Conservation (phyloP, 1,140 invertebrate species). For the Amyelois transitella region DNA sequence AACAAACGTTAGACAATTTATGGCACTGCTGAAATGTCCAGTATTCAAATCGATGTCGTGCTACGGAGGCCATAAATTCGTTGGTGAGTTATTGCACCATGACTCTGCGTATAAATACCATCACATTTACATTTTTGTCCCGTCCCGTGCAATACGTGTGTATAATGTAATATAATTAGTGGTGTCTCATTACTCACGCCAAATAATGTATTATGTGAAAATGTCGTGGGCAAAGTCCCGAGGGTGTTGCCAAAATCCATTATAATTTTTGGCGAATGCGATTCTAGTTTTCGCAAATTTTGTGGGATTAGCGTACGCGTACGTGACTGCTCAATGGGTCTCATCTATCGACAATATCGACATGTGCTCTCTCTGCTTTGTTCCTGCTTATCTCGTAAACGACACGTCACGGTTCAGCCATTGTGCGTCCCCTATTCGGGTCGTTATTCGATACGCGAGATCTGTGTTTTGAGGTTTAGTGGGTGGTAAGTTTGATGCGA, state of each 20-base stretch:
- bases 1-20: constrained; percentile 4
- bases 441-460: constrained; percentile 27
- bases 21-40: not conserved
- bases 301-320: constrained; percentile 26
- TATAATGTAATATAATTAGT: constrained; percentile 19
- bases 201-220: not conserved
- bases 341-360: constrained; percentile 19
- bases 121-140: constrained; percentile 40
- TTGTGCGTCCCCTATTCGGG: constrained; percentile 41
- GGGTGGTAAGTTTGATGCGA: constrained; percentile 4
- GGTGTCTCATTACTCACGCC: not conserved
- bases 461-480: constrained; percentile 27
- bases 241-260: not conserved
- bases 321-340: constrained; percentile 43
- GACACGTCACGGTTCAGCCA: constrained; percentile 26
- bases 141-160: constrained; percentile 24
- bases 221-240: too few species aligned
- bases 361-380: constrained; percentile 25
- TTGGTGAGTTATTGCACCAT: constrained; percentile 18
- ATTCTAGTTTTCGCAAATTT: constrained; percentile 20
- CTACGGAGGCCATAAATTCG: constrained; percentile 30
- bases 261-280: not conserved
- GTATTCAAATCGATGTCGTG: constrained; percentile 36
- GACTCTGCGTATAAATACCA: constrained; percentile 22
- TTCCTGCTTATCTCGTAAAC: constrained; percentile 28